Evolutionary conservation across 2,797 vertebrate genomes (phyloP), one percentile per base, ranked within the genome.

Genomic region (Poeciliopsis infans): DNA sequence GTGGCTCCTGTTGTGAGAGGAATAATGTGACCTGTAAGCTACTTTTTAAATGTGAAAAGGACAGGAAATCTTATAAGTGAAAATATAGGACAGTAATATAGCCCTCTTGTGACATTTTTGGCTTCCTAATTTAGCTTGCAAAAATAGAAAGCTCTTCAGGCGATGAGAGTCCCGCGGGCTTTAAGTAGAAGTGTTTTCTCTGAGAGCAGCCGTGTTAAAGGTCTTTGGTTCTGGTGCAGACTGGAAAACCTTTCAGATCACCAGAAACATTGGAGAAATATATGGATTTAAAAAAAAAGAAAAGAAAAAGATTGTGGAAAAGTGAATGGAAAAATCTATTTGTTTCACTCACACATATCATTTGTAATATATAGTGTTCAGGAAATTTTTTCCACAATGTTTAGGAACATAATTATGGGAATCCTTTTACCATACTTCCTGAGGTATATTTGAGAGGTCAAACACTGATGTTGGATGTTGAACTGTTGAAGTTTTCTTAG

Each of bases 141-240:
- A 88, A 87, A 93, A 91, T 91, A 90, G 90, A 87, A 53, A 92
- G 70, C 68, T 89, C 91, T 92, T 85, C 76, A 87, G 92, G 88
- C 90, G 74, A 80, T 41, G 47, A 74, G 36, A 46, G 81, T 86
- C 86, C 75, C 68, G 81, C 84, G 87, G 81, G 90, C 84, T 90
- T 92, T 85, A 59, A 85, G 76, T 85, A 41, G 25, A 8, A 49
- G 80, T 79, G 77, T 71, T 90, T 90, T 61, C 81, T 84, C 85
- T 75, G 81, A 82, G 83, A 71, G 68, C 76, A 61, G 83, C 70
- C 39, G 13, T 80, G 86, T 79, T 75, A 89, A 92, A 91, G 90
- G 89, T 91, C 87, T 73, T 43, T 73, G 31, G 51, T 33, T 80
- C 57, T 53, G 25, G 4, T 81, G 51, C 79, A 4, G 72, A 57